Percentiles rank a stretch among this genome's conserved stretches.
Conservation (phyloP, 2,113 vertebrate genomes). For the Austrofundulus limnaeus region DNA sequence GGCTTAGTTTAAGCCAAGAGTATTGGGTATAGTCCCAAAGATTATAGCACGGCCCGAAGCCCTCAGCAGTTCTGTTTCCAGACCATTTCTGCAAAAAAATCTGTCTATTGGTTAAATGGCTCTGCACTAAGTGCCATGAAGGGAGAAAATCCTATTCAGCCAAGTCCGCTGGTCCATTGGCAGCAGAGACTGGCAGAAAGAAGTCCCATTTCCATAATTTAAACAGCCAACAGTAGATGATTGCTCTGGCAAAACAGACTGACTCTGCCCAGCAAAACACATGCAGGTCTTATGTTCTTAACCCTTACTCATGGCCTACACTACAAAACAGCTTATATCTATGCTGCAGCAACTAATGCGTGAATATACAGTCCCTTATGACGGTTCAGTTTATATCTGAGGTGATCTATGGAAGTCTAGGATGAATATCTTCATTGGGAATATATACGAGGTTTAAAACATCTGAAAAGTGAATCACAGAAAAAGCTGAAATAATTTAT, state of each 20-base stretch:
- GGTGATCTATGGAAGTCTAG: too few species aligned
- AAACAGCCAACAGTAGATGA: constrained; percentile 73
- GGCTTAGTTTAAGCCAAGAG: constrained; percentile 61
- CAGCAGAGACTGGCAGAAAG: constrained; percentile 66
- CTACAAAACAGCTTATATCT: constrained; percentile 30
- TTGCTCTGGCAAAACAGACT: constrained; percentile 66
- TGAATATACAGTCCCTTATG: constrained; percentile 1
- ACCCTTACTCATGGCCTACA: constrained; percentile 51
- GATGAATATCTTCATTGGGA: background rate
- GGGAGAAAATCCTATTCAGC: constrained; percentile 50
- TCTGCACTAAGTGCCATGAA: constrained; percentile 67
- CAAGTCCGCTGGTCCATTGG: constrained; percentile 75
- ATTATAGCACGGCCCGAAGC: constrained; percentile 60
- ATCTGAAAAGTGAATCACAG: constrained; percentile 18
- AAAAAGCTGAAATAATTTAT: too few species aligned
- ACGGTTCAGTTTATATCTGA: background rate
- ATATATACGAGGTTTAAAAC: constrained; percentile 22
- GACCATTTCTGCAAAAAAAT: constrained; percentile 70
- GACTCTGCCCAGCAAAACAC: constrained; percentile 68
- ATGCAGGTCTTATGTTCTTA: constrained; percentile 72
- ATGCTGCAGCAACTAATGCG: constrained; percentile 11
- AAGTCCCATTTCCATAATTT: constrained; percentile 69
- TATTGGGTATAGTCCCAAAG: constrained; percentile 59
- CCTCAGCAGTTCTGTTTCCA: constrained; percentile 57
- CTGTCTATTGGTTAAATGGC: constrained; percentile 61